Percentiles rank a stretch among this genome's conserved stretches.
Evolutionary conservation across 2,113 vertebrate genomes (phyloP).

Genomic region (Propithecus coquereli): DNA sequence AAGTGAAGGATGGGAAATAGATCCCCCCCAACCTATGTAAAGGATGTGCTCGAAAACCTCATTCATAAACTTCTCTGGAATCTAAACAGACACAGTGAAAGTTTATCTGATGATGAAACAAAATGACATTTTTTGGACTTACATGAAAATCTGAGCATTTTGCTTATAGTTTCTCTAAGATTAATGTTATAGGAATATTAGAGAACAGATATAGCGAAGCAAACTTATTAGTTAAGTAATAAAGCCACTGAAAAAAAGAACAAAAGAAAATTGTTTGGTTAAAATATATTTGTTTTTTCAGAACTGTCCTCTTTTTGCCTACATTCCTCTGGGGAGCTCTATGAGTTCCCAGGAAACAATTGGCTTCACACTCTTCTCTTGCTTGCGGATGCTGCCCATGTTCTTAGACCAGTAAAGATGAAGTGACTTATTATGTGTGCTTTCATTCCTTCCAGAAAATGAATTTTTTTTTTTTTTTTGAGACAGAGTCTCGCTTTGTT

Average conservation of each 20-base stretch:
- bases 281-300: conserved; percentile 48
- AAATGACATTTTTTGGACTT: not conserved
- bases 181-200: not conserved
- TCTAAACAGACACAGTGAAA: not conserved
- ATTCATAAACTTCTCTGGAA: not conserved
- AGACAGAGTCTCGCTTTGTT: too few relatives aligned
- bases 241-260: conserved; percentile 29
- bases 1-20: not conserved
- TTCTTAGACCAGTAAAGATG: conserved; percentile 28
- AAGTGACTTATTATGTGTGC: not conserved
- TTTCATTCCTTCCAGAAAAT: conserved; percentile 63
- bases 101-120: not conserved
- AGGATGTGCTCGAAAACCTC: conserved; percentile 47
- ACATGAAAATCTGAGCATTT: not conserved
- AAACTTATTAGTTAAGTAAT: not conserved
- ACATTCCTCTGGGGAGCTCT: not conserved
- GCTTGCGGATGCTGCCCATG: not conserved
- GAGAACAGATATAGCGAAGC: not conserved
- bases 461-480: too few relatives aligned
- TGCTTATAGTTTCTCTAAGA: not conserved
- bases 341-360: conserved; percentile 47
- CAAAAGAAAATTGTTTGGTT: not conserved
- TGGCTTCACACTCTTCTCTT: conserved; percentile 16
- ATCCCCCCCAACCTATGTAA: conserved; percentile 12
- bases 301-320: not conserved